phyloP scores from a whole-genome alignment of 2,113 vertebrate genomes.

The Talpa occidentalis region DNA sequence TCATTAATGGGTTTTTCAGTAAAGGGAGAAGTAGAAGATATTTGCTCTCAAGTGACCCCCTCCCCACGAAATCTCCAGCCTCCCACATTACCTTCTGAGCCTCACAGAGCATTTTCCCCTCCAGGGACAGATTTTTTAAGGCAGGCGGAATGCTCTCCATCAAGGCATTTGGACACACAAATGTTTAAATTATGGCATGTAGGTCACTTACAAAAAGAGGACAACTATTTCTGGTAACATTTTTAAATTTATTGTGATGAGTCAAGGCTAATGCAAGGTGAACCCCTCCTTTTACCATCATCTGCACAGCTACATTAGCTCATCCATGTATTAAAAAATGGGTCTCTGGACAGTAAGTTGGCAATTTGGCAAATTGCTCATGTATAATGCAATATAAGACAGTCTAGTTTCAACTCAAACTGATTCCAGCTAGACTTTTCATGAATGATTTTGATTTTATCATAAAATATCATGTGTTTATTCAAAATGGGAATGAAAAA shows the following conservation, averaged over 20 bases:
- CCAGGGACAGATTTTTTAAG: constrained; percentile 65
- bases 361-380: constrained; percentile 81
- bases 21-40: not conserved
- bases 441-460: constrained; percentile 74
- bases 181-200: constrained; percentile 84
- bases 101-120: constrained; percentile 58
- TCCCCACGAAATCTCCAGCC: not conserved
- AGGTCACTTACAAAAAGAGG: constrained; percentile 86
- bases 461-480: not conserved
- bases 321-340: constrained; percentile 81
- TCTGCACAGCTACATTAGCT: constrained; percentile 81
- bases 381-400: constrained; percentile 78
- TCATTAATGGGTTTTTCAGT: not conserved
- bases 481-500: not conserved
- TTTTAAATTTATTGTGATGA: constrained; percentile 84
- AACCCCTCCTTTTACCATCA: constrained; percentile 81
- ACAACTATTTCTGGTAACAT: constrained; percentile 87
- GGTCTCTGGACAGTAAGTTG: constrained; percentile 79
- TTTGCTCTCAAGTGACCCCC: rapidly evolving
- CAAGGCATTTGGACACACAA: constrained; percentile 78
- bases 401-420: constrained; percentile 39
- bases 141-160: constrained; percentile 72
- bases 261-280: constrained; percentile 85
- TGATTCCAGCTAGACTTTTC: constrained; percentile 68
- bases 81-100: not conserved